These are phyloP conservation scores for Pyrochroa serraticornis DNA, from an alignment of 2,888 invertebrate species.

Conservation along the genomic window DNA sequence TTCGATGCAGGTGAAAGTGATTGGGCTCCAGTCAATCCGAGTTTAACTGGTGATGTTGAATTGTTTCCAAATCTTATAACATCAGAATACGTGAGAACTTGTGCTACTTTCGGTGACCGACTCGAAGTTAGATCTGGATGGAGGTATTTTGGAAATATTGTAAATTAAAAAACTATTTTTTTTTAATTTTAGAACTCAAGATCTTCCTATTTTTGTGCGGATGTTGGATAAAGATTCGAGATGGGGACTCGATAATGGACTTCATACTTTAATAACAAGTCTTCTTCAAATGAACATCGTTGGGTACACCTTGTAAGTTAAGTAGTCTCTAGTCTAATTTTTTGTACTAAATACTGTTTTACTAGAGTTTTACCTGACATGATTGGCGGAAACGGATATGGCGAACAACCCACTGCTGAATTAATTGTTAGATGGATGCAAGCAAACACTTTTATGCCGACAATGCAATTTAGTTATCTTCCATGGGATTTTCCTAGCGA, in stretches of 20 bases:
- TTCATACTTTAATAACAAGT: slow-evolving; percentile 74
- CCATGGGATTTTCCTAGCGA: slow-evolving; percentile 75
- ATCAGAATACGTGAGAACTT: slow-evolving; percentile 62
- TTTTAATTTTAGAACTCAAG: slow-evolving; percentile 62
- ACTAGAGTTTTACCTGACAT: slow-evolving; percentile 75
- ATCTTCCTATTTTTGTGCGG: slow-evolving; percentile 72
- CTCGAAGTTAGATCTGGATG: slow-evolving; percentile 77
- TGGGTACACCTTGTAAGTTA: slow-evolving; percentile 55
- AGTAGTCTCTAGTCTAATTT: background rate
- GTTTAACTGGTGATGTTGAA: slow-evolving; percentile 59
- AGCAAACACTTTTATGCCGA: slow-evolving; percentile 77
- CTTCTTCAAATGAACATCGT: slow-evolving; percentile 65
- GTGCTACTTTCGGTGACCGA: slow-evolving; percentile 66
- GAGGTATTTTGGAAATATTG: slow-evolving; percentile 39
- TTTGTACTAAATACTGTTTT: background rate
- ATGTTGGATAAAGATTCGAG: slow-evolving; percentile 80
- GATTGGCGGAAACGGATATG: slow-evolving; percentile 67
- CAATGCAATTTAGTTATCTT: slow-evolving; percentile 78
- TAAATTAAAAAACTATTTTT: background rate
- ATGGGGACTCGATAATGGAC: slow-evolving; percentile 73
- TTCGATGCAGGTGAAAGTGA: slow-evolving; percentile 82
- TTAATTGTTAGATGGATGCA: slow-evolving; percentile 81
- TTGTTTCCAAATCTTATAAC: slow-evolving; percentile 66
- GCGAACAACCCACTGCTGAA: slow-evolving; percentile 62
- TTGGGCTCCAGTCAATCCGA: slow-evolving; percentile 67